Percentiles rank a stretch among this genome's conserved stretches.
phyloP scores from a whole-genome alignment of 2,113 vertebrate species.

The Brienomyrus longianalis region DNA sequence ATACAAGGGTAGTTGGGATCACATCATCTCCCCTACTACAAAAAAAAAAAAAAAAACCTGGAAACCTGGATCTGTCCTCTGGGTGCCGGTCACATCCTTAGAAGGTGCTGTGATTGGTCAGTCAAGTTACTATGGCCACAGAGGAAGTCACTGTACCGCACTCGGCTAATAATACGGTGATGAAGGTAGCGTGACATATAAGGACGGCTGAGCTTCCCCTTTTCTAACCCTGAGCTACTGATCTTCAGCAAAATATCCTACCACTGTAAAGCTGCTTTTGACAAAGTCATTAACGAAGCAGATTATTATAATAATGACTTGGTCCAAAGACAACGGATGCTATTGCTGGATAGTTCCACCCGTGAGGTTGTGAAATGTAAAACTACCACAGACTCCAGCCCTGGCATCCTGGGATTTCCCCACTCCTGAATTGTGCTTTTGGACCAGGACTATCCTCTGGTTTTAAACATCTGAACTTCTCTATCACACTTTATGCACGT shows the following conservation, averaged over 20 bases:
- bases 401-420: neutral
- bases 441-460: neutral
- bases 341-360: neutral
- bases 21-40: neutral
- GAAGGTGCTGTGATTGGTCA: neutral
- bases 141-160: neutral
- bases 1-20: neutral
- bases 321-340: neutral
- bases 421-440: neutral
- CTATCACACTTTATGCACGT: neutral
- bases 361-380: neutral
- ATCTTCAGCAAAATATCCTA: conserved; percentile 52
- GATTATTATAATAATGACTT: neutral
- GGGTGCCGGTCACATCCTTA: neutral
- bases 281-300: neutral
- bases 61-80: neutral
- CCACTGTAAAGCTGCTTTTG: neutral
- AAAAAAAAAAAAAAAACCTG: neutral
- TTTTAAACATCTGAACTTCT: neutral
- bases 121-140: neutral
- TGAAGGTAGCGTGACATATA: neutral
- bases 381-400: neutral
- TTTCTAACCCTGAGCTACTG: neutral
- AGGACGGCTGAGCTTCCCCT: too few relatives aligned
- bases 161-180: neutral